Conservation (phyloP, 2,113 vertebrate genomes). For the Aix galericulata region DNA sequence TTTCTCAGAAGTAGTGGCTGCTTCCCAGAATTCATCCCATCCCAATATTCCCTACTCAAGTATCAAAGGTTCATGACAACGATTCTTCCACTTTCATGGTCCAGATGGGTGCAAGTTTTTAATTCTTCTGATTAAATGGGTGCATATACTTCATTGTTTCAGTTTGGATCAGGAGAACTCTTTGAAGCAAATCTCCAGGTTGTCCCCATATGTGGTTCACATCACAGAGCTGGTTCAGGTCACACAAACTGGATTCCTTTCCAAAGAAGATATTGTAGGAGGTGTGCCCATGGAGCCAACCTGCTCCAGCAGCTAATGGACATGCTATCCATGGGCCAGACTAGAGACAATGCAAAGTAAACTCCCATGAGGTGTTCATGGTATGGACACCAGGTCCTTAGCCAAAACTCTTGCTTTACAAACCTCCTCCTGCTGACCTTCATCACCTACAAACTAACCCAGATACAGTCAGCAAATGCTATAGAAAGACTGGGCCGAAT, state of each 20-base stretch:
- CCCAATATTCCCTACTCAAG: not conserved
- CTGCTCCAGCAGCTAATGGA: not conserved
- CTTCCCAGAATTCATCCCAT: too few species aligned
- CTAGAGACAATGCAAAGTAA: not conserved
- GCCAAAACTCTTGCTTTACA: not conserved
- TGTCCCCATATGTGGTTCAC: not conserved
- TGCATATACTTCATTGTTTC: not conserved
- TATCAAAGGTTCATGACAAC: rapidly evolving
- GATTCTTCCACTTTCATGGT: not conserved
- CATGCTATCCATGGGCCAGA: not conserved
- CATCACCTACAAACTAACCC: not conserved
- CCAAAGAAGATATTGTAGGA: not conserved
- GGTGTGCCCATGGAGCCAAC: not conserved
- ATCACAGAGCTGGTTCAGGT: not conserved
- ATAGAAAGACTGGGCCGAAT: not conserved
- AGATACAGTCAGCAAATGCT: not conserved
- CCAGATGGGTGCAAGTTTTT: not conserved
- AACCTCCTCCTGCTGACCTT: not conserved
- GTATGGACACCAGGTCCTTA: not conserved
- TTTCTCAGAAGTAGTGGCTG: not conserved
- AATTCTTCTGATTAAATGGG: not conserved
- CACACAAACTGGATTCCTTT: not conserved
- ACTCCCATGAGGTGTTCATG: not conserved
- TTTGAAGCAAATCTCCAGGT: not conserved
- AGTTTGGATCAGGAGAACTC: not conserved